Conservation (phyloP, 1,140 invertebrate species). For the Pygmarrhopalites habei region DNA sequence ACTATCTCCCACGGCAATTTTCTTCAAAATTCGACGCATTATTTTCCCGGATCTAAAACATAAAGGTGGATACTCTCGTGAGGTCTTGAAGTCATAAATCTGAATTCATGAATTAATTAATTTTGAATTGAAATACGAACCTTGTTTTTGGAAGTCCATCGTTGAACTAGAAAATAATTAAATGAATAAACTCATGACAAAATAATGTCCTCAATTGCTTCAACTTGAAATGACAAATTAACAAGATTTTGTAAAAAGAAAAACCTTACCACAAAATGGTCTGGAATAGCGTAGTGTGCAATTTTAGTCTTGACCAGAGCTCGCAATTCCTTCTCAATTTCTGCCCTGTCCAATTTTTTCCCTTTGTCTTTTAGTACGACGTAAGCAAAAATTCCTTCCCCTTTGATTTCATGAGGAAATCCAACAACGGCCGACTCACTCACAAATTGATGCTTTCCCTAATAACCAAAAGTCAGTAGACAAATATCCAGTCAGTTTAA, state of each 20-base stretch:
- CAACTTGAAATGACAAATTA: background rate
- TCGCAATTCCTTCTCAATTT: constrained; percentile 46
- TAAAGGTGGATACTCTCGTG: no score
- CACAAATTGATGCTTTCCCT: constrained; percentile 43
- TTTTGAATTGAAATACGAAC: no score
- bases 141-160: constrained; percentile 40
- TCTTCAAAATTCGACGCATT: constrained; percentile 55
- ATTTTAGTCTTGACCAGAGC: constrained; percentile 53
- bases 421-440: constrained; percentile 59
- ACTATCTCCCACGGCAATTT: constrained; percentile 51
- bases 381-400: constrained; percentile 59
- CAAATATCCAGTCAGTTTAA: background rate
- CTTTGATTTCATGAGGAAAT: constrained; percentile 56
- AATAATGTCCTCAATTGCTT: background rate
- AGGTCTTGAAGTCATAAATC: no score
- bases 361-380: constrained; percentile 52
- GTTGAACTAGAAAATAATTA: constrained; percentile 1
- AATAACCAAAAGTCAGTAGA: no score
- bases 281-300: constrained; percentile 58
- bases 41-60: constrained; percentile 62
- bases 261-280: constrained; percentile 49
- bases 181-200: background rate
- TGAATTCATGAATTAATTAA: no score
- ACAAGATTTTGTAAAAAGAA: background rate
- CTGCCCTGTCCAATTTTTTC: constrained; percentile 34